These are phyloP conservation scores for Seira sanloemensis DNA, from an alignment of 2,888 invertebrate genomes.

Conservation along the genomic window DNA sequence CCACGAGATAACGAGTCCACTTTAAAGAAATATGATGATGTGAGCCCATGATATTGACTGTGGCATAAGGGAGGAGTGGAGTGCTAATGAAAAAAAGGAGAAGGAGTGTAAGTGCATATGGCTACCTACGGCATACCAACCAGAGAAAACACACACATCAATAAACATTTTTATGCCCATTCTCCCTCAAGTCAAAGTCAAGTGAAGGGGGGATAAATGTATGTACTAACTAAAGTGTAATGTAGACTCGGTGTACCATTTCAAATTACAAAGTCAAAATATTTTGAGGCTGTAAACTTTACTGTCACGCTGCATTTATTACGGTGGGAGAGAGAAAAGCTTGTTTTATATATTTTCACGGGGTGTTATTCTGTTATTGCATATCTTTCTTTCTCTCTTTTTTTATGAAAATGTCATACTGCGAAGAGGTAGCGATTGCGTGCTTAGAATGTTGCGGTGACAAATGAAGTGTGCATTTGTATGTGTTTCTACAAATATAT, in stretches of 20 bases:
- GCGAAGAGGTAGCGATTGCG: conserved; percentile 21
- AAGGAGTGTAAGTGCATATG: not conserved
- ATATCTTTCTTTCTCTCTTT: too few relatives aligned
- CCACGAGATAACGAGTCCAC: conserved; percentile 44
- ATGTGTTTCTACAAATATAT: conserved; percentile 31
- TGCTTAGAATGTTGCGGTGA: conserved; percentile 20
- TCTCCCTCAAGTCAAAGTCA: too few relatives aligned
- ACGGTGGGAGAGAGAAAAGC: conserved; percentile 1
- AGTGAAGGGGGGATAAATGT: conserved; percentile 56
- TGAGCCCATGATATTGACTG: not conserved
- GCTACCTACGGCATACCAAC: conserved; percentile 27
- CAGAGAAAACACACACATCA: conserved; percentile 32
- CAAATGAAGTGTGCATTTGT: conserved; percentile 41
- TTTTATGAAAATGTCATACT: conserved; percentile 32
- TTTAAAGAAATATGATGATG: conserved; percentile 32
- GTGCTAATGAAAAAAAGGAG: conserved; percentile 30
- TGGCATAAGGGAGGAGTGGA: conserved; percentile 7
- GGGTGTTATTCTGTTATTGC: conserved; percentile 36
- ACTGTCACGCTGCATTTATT: conserved; percentile 49
- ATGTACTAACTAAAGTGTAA: conserved; percentile 13
- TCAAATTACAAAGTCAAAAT: not conserved
- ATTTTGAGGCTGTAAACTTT: not conserved
- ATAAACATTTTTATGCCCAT: conserved; percentile 67
- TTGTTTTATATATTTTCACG: conserved; percentile 39
- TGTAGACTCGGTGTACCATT: not conserved